Evolutionary conservation across 2,888 invertebrate species (phyloP).

Genomic region (Branchinecta sandiegonensis): DNA sequence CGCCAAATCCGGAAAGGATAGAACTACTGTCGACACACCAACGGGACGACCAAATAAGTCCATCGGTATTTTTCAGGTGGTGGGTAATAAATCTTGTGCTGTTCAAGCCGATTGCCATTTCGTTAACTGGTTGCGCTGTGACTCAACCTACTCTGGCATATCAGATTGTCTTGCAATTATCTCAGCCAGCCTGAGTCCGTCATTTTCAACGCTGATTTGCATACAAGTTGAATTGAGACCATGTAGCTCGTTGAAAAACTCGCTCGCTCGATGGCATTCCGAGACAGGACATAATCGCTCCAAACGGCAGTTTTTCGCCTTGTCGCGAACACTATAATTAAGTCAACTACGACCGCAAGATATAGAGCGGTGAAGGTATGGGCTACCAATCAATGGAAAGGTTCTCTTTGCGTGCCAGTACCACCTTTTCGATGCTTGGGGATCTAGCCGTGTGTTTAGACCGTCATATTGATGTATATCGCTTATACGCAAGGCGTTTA

Average conservation of each 20-base stretch:
- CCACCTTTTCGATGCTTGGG: neutral
- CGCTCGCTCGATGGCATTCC: slow-evolving; percentile 6
- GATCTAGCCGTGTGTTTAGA: neutral
- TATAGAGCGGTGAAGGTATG: neutral
- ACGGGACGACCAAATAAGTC: slow-evolving; percentile 12
- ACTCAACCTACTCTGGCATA: too few species aligned
- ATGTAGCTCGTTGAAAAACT: slow-evolving; percentile 6
- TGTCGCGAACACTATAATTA: slow-evolving; percentile 13
- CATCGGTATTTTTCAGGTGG: neutral
- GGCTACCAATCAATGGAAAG: slow-evolving; percentile 15
- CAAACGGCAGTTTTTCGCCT: slow-evolving; percentile 6
- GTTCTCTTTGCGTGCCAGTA: neutral
- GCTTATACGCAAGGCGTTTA: neutral
- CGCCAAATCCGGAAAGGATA: slow-evolving; percentile 11
- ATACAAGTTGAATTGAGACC: slow-evolving; percentile 1
- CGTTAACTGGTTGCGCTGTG: too few species aligned
- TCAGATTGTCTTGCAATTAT: neutral
- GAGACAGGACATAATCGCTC: slow-evolving; percentile 12
- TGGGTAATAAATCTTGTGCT: too few species aligned
- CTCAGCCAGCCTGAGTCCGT: neutral
- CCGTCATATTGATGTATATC: slow-evolving; percentile 9
- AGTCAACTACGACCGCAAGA: slow-evolving; percentile 9
- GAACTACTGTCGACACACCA: slow-evolving; percentile 9
- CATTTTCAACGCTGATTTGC: neutral
- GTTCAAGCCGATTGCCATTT: too few species aligned